Evolutionary conservation across 1,140 invertebrate genomes (phyloP), one percentile per base, ranked within the genome.

Genomic region (Drosophila subobscura): DNA sequence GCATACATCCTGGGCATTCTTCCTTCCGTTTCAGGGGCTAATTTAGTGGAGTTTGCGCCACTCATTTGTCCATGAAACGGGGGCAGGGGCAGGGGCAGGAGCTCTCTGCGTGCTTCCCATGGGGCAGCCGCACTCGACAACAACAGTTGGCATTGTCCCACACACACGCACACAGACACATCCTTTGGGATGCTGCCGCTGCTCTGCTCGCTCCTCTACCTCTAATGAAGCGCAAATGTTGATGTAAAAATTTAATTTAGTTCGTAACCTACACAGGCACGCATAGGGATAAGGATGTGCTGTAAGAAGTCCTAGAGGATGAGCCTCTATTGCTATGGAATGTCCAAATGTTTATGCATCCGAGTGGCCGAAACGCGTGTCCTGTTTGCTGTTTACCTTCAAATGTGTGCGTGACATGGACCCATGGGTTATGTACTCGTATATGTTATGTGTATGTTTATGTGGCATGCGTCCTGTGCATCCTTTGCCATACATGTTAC

Each of bases 171-270:
- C 47, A 59, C 46, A 29, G 29, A 37, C 41, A 12, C 4, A 47
- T 23, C 20, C 58, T n/a, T n/a, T 25, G 20, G 5, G 5, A 44
- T 7, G 3, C 46, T 10, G 7, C 29, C 4, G 8, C 33, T 4
- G 8, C 33, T 29, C 41, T 45, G 49, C 51, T 45, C 70, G 53
- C 54, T 54, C 45, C 56, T 60, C 75, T 67, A 52, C 53, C 68
- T 75, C 81, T 85, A 86, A 86, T 85, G 81, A 85, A 85, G 81
- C 81, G 73, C 83, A 85, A 85, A 85, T 85, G 81, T 81, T 85
- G 81, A 80, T 86, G 83, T 85, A 85, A 86, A 85, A 85, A 85
- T 85, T 85, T 85, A 85, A 85, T 85, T 85, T 85, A 86, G 81
- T 86, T 85, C 77, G 77, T 74, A 80, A 64, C 72, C 77, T 68